Percentiles rank a stretch among this genome's conserved stretches.
Conservation (phyloP, 2,113 vertebrate species). For the Sylvietta virens region DNA sequence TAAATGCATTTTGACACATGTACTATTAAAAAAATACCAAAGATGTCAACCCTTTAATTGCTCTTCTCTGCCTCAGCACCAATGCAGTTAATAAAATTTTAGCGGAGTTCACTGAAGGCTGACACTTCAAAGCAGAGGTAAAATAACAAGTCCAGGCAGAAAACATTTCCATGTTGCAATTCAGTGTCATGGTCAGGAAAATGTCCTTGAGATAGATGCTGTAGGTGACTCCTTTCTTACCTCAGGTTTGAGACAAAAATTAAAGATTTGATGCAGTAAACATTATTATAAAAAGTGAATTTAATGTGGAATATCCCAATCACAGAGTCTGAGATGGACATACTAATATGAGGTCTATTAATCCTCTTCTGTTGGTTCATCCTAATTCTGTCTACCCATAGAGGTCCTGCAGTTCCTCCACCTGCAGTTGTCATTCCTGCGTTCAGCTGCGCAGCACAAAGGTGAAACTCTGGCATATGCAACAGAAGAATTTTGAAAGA, state of each 20-base stretch:
- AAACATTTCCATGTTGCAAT: not conserved
- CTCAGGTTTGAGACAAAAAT: not conserved
- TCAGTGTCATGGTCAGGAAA: not conserved
- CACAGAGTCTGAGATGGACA: not conserved
- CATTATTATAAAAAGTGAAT: not conserved
- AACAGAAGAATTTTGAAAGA: not conserved
- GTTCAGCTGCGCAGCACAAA: not conserved
- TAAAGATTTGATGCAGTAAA: not conserved
- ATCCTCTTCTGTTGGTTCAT: not conserved
- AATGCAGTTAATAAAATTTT: not conserved
- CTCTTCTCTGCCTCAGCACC: not conserved
- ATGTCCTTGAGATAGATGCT: not conserved
- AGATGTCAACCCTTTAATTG: constrained; percentile 44
- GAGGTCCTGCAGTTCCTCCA: not conserved
- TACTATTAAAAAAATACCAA: constrained; percentile 23
- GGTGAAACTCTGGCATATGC: not conserved
- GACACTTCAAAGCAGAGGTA: constrained; percentile 24
- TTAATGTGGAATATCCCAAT: not conserved
- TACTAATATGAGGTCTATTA: not conserved
- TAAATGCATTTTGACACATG: constrained; percentile 43
- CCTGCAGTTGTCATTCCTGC: not conserved
- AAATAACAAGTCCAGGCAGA: not conserved
- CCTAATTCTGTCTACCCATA: not conserved
- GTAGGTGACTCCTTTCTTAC: not conserved
- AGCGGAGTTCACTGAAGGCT: constrained; percentile 16